Evolutionary conservation across 2,888 invertebrate genomes (phyloP).

Genomic region (Globia sparganii): DNA sequence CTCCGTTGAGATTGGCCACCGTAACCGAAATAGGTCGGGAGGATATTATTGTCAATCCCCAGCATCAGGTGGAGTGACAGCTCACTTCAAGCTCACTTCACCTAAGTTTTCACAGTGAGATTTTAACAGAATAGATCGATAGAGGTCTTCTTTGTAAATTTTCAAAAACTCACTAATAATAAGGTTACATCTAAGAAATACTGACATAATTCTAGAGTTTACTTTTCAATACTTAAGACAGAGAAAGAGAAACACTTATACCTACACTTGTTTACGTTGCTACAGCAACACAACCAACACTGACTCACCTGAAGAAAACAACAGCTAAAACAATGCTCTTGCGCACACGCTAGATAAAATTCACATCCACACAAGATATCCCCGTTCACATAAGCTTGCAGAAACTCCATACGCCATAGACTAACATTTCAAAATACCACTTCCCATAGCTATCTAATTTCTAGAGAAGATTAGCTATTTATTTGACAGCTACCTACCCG

Average conservation of each 20-base stretch:
- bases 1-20: too few relatives aligned
- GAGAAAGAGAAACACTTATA: not conserved
- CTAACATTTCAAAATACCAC: conserved; percentile 57
- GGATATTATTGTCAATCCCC: too few relatives aligned
- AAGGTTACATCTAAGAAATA: not conserved
- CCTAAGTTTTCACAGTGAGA: too few relatives aligned
- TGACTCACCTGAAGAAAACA: conserved; percentile 8
- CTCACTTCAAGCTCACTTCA: too few relatives aligned
- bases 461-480: conserved; percentile 57
- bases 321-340: not conserved
- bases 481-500: conserved; percentile 44
- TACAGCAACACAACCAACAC: not conserved
- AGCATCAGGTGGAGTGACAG: too few relatives aligned
- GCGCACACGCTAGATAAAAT: conserved; percentile 43
- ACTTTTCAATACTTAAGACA: not conserved
- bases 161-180: not conserved
- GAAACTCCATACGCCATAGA: conserved; percentile 58
- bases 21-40: too few relatives aligned
- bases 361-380: conserved; percentile 41
- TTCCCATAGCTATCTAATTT: conserved; percentile 65
- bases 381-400: conserved; percentile 49
- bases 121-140: not conserved
- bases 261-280: not conserved
- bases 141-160: not conserved
- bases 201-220: not conserved